Evolutionary conservation across 2,797 vertebrate species (phyloP), one percentile per base, ranked within the genome.

Genomic region (Dipus sagitta): DNA sequence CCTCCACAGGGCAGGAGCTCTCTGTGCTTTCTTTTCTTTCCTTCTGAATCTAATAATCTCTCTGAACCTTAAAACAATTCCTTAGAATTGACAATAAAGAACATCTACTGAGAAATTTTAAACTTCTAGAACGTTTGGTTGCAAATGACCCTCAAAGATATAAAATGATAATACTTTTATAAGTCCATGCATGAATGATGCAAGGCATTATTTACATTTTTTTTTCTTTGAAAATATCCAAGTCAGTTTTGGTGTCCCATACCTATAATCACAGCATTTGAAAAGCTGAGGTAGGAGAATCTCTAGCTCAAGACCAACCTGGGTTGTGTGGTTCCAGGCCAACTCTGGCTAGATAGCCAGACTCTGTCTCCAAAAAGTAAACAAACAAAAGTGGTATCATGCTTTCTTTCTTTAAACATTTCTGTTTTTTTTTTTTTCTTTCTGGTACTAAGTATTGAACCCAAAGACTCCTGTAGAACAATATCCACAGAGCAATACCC

Each of bases 191-290:
- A 76, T 10, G 24, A 60, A 34, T 10, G 21, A 87, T 79, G 34
- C 79, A 87, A 67, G 58, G 20, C 20, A 4, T 24, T 64, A 83
- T 71, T 92, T 74, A 65, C 5, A 23, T 65, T 54, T 89, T 38
- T 38, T 92, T 32, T 30, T 20, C 58, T 86, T 82, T n/a, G 64
- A 77, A 86, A 92, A 86, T 38, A 86, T 38, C 67, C 3, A 77
- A 68, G 20, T 68, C 64, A 83, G 81, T n/a, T n/a, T 12, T 83
- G 23, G n/a, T 71, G 26, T 23, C 20, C 30, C 6, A 18, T 71
- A 67, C 54, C 34, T 34, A 21, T 18, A 54, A 34, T 34, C 26
- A 54, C n/a, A 24, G 3, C 47, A 34, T 23, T 54, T 54, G n/a
- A 14, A 2, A 58, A 58, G 23, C 23, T 71, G 47, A 71, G 47